Base-by-base conservation (phyloP, 2,888 invertebrate genomes). In the Phragmatobia fuliginosa region DNA sequence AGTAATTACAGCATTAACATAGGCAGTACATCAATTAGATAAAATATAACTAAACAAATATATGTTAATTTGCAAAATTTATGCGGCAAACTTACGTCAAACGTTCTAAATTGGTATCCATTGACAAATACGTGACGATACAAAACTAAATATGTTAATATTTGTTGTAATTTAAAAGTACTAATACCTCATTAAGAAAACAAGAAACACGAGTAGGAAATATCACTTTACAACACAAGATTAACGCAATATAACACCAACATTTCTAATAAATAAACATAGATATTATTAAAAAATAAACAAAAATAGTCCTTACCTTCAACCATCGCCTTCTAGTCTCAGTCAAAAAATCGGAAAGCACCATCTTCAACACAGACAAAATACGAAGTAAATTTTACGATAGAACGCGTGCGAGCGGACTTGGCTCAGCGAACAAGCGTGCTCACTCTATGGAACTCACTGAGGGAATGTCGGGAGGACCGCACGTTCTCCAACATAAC, bases 321-420 rank as follows among this genome's bases (percentile, higher is more conserved):
- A 94, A 75, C 94, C 94, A 95, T 75, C 93, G 90, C 87, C 91
- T 90, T 73, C 94, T 85, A 25, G 94, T 95, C 83, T 94, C 94
- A 76, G 94, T 94, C 83, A 94, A 83, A 75, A 95, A 94, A 72
- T 94, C 94, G 38, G 93, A 89, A 56, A 95, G 86, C 87, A 94
- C 94, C 94, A 95, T 95, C 69, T 76, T 85, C 65, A 65, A 41
- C 72, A 70, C 68, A 66, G 68, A 61, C 36, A 66, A 72, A 69
- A 32, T 62, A 62, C 73, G 70, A 70, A 66, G 66, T 72, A 62
- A 63, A 65, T 49, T 56, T 78, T 74, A 74, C 82, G 76, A 74
- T 28, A 64, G 31, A 59, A 38, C 83, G 83, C 81, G 76, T 74
- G 79, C 68, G 68, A 68, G 58, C 58, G 31, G 71, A 74, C 68